A percentile compares a stretch with the other conserved stretches of the same genome.
Evolutionary conservation across 2,888 invertebrate genomes (phyloP).

Genomic region (Sialis lutaria): DNA sequence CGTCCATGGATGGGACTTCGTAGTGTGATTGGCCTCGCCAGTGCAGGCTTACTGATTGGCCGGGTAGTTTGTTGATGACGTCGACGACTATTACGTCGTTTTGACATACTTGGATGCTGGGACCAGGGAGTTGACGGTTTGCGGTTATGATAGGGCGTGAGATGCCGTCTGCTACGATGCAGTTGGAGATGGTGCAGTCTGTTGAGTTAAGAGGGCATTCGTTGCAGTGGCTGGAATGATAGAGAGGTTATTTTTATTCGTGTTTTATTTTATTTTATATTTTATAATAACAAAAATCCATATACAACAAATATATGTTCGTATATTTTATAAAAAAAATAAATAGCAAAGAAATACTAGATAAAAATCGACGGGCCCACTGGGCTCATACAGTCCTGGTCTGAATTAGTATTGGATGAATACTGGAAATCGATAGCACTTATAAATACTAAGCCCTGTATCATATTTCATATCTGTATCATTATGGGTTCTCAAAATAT

Average conservation of each 20-base stretch:
- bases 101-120: conserved; percentile 44
- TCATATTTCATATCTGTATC: too few species aligned
- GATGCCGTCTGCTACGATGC: conserved; percentile 46
- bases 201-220: conserved; percentile 42
- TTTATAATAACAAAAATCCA: too few species aligned
- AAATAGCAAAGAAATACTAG: too few species aligned
- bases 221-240: conserved; percentile 38
- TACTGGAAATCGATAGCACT: too few species aligned
- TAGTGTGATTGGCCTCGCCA: conserved; percentile 63
- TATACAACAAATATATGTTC: too few species aligned
- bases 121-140: conserved; percentile 49
- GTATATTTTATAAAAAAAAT: too few species aligned
- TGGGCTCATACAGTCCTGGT: too few species aligned
- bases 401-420: too few species aligned
- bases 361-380: too few species aligned
- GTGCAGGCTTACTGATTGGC: conserved; percentile 50
- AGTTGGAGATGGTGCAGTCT: conserved; percentile 40
- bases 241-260: conserved; percentile 3
- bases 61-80: conserved; percentile 49
- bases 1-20: conserved; percentile 56
- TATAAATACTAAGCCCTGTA: too few species aligned
- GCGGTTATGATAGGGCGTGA: conserved; percentile 44
- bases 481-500: too few species aligned
- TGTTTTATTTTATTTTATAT: too few species aligned
- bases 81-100: conserved; percentile 58